These are phyloP conservation scores for Diuraphis noxia DNA, from an alignment of 1,140 invertebrate genomes.

Conservation along the genomic window DNA sequence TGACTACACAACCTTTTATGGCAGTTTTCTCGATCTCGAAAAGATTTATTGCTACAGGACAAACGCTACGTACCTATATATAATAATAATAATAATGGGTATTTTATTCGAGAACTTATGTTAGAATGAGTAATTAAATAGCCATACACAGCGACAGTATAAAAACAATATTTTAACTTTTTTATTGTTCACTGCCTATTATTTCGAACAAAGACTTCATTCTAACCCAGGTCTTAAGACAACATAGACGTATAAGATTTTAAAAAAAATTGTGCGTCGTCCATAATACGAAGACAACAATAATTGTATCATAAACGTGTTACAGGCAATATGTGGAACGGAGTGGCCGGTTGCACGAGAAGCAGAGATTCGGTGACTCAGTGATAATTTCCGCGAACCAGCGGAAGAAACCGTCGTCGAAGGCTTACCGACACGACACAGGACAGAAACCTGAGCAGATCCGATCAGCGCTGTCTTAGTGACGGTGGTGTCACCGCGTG, in stretches of 20 bases:
- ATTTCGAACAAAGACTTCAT: neutral
- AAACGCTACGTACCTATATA: neutral
- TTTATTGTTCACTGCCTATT: neutral
- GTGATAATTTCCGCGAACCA: neutral
- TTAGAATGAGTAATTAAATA: neutral
- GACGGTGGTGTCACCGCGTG: neutral
- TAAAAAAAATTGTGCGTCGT: neutral
- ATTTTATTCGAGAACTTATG: neutral
- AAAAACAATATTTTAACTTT: neutral
- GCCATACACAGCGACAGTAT: neutral
- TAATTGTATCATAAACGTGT: neutral
- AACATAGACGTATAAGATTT: neutral
- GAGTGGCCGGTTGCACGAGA: neutral
- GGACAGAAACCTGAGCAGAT: neutral
- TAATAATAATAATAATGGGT: neutral
- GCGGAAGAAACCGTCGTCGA: neutral
- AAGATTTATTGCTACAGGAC: constrained; percentile 21
- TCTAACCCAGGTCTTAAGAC: neutral
- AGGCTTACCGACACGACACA: neutral
- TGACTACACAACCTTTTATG: constrained; percentile 30
- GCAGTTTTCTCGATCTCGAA: constrained; percentile 1
- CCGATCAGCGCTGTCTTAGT: neutral
- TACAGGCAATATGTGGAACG: constrained; percentile 35
- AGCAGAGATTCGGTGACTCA: neutral
- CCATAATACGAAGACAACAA: neutral